Evolutionary conservation across 1,140 invertebrate species (phyloP).

Genomic region (Zaprionus inermis): DNA sequence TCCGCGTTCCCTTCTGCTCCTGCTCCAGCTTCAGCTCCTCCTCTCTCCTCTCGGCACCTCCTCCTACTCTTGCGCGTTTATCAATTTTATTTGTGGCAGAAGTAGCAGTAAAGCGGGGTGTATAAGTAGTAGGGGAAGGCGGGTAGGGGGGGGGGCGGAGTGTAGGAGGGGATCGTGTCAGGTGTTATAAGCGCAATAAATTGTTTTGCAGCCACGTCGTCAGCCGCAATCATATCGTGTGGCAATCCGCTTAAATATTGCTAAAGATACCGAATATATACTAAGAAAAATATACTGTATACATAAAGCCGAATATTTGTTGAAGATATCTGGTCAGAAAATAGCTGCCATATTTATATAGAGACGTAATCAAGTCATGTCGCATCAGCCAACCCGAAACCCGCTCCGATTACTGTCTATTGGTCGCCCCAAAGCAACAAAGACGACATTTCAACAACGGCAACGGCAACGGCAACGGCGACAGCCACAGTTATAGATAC

Average conservation of each 20-base stretch:
- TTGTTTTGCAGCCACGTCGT: slow-evolving; percentile 23
- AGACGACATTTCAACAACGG: background rate
- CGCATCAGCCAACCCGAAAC: slow-evolving; percentile 47
- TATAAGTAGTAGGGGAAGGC: too few relatives aligned
- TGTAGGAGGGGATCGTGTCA: slow-evolving; percentile 42
- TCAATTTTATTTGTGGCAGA: slow-evolving; percentile 73
- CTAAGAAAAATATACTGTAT: background rate
- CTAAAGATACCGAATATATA: slow-evolving; percentile 49
- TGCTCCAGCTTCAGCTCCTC: background rate
- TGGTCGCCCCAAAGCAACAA: slow-evolving; percentile 29
- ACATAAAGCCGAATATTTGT: slow-evolving; percentile 55
- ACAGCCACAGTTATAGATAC: slow-evolving; percentile 3
- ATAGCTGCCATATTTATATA: slow-evolving; percentile 80
- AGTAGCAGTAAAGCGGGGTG: slow-evolving; percentile 14
- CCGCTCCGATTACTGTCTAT: slow-evolving; percentile 57
- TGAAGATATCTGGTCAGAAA: slow-evolving; percentile 63
- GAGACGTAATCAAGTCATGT: slow-evolving; percentile 77
- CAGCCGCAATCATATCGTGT: background rate
- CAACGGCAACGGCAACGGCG: slow-evolving; percentile 8
- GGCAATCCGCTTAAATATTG: slow-evolving; percentile 57
- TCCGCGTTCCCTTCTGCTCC: background rate
- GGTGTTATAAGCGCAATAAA: slow-evolving; percentile 74
- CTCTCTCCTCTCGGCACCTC: background rate
- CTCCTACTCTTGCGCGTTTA: slow-evolving; percentile 45
- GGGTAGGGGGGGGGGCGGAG: background rate